A percentile compares a stretch with the other conserved stretches of the same genome.
phyloP scores from a whole-genome alignment of 2,888 invertebrate genomes.

The Tachina fera region DNA sequence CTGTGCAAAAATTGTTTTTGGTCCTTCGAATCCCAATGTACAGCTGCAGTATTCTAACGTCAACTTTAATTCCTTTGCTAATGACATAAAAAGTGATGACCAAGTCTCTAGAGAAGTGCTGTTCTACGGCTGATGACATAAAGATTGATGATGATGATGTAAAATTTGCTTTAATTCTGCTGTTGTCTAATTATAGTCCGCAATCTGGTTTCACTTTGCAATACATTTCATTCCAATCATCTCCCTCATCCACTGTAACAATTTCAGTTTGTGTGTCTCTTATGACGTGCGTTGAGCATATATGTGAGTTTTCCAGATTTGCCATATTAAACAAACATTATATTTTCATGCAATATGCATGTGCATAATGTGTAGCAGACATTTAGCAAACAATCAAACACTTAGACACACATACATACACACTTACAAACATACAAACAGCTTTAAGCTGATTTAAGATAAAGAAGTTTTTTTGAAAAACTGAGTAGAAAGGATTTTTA shows the following conservation, averaged over 20 bases:
- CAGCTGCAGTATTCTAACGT: too few species aligned
- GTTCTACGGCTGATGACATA: too few species aligned
- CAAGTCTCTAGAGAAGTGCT: too few species aligned
- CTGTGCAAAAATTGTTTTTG: too few species aligned
- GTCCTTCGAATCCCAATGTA: too few species aligned
- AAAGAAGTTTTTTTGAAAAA: neutral
- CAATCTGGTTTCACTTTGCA: neutral
- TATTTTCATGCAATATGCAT: constrained; percentile 12
- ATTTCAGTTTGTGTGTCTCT: neutral
- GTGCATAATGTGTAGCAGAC: constrained; percentile 15
- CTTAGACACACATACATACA: neutral
- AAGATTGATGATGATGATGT: too few species aligned
- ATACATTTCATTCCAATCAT: neutral
- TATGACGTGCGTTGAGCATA: neutral
- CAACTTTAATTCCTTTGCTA: too few species aligned
- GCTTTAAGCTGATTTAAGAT: neutral
- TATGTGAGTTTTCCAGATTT: constrained; percentile 10
- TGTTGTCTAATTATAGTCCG: too few species aligned
- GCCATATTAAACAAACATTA: constrained; percentile 22
- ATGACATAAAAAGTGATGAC: too few species aligned
- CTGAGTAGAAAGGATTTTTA: neutral
- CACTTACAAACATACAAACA: neutral
- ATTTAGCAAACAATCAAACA: neutral
- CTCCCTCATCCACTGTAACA: neutral
- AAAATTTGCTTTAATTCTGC: too few species aligned